These are phyloP conservation scores for Eurypyga helias DNA, from an alignment of 2,113 vertebrate species.

Conservation along the genomic window DNA sequence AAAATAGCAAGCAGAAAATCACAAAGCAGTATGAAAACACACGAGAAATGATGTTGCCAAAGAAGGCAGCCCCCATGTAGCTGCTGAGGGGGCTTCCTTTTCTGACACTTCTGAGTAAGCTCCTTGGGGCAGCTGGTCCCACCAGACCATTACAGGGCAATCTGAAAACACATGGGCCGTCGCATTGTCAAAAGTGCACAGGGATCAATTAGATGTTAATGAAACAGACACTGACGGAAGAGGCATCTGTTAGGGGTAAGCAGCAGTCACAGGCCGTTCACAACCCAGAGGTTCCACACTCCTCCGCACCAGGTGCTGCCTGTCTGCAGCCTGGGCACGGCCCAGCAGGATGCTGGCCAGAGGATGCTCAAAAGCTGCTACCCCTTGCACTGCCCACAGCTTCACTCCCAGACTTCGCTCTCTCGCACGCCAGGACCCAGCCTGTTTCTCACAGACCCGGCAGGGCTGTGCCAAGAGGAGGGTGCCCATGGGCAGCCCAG, in stretches of 20 bases:
- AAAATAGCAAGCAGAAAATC: background rate
- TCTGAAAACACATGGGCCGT: background rate
- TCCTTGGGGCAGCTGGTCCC: background rate
- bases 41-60: background rate
- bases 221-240: background rate
- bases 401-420: background rate
- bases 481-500: background rate
- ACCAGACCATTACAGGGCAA: background rate
- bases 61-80: rapidly evolving
- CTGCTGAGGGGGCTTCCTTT: background rate
- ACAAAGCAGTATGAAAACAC: background rate
- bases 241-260: background rate
- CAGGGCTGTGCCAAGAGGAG: no score
- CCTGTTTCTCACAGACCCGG: background rate
- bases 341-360: background rate
- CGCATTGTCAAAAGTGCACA: background rate
- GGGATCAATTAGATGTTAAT: background rate
- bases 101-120: background rate
- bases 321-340: rapidly evolving
- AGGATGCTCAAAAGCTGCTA: background rate
- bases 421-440: rapidly evolving
- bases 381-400: no score
- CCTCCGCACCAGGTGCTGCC: background rate
- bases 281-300: rapidly evolving
- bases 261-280: background rate